A percentile compares a stretch with the other conserved stretches of the same genome.
Evolutionary conservation across 2,113 vertebrate species (phyloP).

Genomic region (Laterallus jamaicensis): DNA sequence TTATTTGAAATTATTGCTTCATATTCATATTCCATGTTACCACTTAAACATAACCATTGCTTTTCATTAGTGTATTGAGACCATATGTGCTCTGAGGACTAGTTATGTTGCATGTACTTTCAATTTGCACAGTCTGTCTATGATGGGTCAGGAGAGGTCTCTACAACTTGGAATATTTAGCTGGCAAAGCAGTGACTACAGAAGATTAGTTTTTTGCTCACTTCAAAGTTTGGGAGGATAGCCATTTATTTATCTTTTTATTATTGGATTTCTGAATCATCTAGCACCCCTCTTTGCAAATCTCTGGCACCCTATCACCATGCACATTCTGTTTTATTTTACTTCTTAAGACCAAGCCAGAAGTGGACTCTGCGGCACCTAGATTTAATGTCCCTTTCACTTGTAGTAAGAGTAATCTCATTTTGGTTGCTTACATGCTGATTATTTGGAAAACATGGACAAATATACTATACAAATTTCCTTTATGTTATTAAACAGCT

Average conservation of each 20-base stretch:
- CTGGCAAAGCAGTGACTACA: background rate
- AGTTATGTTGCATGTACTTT: background rate
- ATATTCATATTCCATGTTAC: background rate
- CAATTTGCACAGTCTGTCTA: background rate
- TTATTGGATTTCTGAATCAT: background rate
- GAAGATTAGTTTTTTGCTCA: background rate
- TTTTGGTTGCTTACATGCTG: background rate
- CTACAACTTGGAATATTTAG: background rate
- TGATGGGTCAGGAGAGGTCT: background rate
- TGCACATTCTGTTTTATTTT: background rate
- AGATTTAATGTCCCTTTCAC: background rate
- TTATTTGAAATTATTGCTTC: background rate
- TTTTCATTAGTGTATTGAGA: background rate
- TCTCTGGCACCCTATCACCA: background rate
- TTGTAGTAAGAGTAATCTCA: background rate
- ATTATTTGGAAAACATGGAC: background rate
- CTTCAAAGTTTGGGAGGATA: background rate
- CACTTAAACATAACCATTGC: background rate
- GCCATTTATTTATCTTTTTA: background rate
- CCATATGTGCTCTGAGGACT: background rate
- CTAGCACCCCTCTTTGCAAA: background rate
- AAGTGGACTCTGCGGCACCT: background rate
- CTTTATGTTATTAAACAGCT: background rate
- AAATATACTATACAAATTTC: background rate
- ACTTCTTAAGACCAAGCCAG: background rate